phyloP scores from a whole-genome alignment of 2,113 vertebrate genomes.

The Macquaria ambigua region DNA sequence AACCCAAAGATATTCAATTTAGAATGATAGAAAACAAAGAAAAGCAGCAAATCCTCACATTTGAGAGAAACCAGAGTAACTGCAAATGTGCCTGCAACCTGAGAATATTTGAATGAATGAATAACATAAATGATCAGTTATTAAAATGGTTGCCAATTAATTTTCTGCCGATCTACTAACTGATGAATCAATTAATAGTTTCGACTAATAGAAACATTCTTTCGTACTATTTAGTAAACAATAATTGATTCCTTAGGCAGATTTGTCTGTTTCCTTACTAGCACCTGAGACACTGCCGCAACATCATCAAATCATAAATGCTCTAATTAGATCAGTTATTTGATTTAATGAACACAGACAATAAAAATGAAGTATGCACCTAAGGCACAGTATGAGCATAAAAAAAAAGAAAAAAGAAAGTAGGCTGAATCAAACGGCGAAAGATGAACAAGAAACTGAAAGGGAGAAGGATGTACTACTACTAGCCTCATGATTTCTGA shows the following conservation, averaged over 20 bases:
- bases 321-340: too few relatives aligned
- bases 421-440: too few relatives aligned
- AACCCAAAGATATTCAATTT: too few relatives aligned
- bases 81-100: too few relatives aligned
- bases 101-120: background rate
- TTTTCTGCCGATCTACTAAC: background rate
- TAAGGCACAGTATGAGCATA: background rate
- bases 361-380: background rate
- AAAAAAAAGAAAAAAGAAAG: background rate
- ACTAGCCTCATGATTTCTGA: slow-evolving; percentile 8
- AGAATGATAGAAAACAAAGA: too few relatives aligned
- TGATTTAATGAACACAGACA: background rate
- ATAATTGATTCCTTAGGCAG: background rate
- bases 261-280: background rate
- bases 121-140: background rate
- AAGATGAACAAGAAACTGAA: background rate
- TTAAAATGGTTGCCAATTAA: background rate
- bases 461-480: background rate
- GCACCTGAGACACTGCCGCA: background rate
- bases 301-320: background rate
- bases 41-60: background rate
- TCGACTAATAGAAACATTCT: background rate
- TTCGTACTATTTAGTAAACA: background rate
- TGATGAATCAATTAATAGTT: background rate
- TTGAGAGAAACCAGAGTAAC: too few relatives aligned